Conservation (phyloP, 2,888 invertebrate species). For the Calameuta pallipes region DNA sequence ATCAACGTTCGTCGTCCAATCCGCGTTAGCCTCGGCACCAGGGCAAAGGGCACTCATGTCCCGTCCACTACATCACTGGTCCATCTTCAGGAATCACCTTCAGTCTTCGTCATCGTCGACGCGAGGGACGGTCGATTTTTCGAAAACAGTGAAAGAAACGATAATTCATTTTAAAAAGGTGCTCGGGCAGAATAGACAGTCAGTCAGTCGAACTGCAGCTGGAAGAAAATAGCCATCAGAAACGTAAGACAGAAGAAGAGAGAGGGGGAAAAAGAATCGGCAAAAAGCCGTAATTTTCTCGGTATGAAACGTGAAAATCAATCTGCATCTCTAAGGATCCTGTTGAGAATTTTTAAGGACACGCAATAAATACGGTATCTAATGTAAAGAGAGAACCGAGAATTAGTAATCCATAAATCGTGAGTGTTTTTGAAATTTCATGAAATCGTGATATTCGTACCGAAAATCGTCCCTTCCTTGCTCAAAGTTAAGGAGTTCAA, state of each 20-base stretch:
- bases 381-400: neutral
- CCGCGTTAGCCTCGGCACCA: slow-evolving; percentile 45
- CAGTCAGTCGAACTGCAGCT: neutral
- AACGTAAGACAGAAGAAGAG: neutral
- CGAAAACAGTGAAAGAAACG: slow-evolving; percentile 11
- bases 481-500: neutral
- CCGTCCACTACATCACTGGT: slow-evolving; percentile 53
- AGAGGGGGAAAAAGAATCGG: neutral
- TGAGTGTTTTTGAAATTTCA: neutral
- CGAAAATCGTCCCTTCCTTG: neutral
- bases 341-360: neutral
- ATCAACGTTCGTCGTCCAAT: slow-evolving; percentile 54
- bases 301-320: neutral
- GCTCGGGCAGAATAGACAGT: neutral
- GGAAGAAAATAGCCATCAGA: neutral
- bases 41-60: slow-evolving; percentile 54
- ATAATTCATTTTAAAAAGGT: neutral
- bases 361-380: neutral
- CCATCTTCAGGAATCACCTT: slow-evolving; percentile 50
- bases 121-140: slow-evolving; percentile 15
- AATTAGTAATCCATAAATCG: neutral
- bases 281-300: neutral
- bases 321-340: neutral
- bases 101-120: slow-evolving; percentile 50
- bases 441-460: neutral